Percentiles rank a stretch among this genome's conserved stretches.
Conservation (phyloP, 2,113 vertebrate genomes). For the Mohoua ochrocephala region DNA sequence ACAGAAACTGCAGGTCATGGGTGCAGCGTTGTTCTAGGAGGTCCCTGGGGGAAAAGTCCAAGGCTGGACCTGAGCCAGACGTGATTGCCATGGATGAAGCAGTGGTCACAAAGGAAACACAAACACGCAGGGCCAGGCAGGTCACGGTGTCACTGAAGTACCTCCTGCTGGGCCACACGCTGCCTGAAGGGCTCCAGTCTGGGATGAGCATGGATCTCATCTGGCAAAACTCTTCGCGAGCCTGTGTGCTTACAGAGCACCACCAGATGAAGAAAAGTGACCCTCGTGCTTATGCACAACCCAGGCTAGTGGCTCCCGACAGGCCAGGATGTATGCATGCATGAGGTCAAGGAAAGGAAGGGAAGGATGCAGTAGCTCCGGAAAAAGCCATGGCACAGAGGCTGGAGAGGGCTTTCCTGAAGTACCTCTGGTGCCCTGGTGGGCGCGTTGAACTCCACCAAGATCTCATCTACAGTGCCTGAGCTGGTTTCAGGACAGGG, state of each 20-base stretch:
- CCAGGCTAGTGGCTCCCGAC: rapidly evolving
- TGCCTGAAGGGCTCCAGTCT: neutral
- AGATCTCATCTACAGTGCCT: neutral
- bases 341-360: neutral
- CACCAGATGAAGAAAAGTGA: neutral
- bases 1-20: neutral
- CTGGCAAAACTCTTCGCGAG: neutral
- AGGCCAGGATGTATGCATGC: rapidly evolving
- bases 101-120: neutral
- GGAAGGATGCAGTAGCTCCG: neutral
- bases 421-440: neutral
- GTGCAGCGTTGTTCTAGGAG: rapidly evolving
- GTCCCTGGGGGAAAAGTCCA: neutral
- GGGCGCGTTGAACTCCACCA: rapidly evolving
- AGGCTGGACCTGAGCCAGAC: neutral
- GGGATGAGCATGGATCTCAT: neutral
- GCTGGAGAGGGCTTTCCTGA: neutral
- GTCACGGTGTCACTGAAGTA: neutral
- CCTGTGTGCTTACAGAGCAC: neutral
- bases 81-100: neutral
- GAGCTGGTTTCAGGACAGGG: neutral
- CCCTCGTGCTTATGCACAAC: rapidly evolving
- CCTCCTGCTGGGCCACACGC: rapidly evolving
- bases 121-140: rapidly evolving
- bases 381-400: neutral